Evolutionary conservation across 2,888 invertebrate species (phyloP), one percentile per base, ranked within the genome.

Genomic region (Clepsis dumicolana): DNA sequence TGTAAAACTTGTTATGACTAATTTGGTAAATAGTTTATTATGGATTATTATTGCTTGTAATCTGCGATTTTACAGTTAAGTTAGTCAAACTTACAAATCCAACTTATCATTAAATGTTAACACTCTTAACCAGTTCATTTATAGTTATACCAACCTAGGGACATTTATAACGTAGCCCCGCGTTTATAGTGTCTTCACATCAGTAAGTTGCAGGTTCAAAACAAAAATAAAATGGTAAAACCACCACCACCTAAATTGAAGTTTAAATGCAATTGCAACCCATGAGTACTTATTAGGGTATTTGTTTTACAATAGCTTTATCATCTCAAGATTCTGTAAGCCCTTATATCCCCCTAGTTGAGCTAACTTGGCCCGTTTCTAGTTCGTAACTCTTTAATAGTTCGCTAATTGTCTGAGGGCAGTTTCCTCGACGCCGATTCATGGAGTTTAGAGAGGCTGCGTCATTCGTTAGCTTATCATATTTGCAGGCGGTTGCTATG

Each of bases 391-490:
- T 73, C 70, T 71, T 66, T 71, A 74, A 72, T 74, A 74, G 72
- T 70, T 73, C 66, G 70, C 73, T 79, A 80, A 79, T 81, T 78
- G 75, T 70, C 70, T 65, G 67, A 69, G 72, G 71, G 71, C 72
- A 71, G 74, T 73, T 77, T 75, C 76, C 74, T 74, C 64, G 71
- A 74, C 73, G 74, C 65, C 65, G 71, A 71, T 68, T 72, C 72
- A 68, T 71, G 67, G 70, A 71, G 70, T 71, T 70, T 66, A 70
- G 66, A n/a, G 61, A 44, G 71, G 70, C 77, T 76, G 73, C 79
- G 76, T 80, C 77, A 79, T 48, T 68, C n/a, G 29, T 70, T 57
- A 62, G 57, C 60, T 62, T 63, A 67, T 65, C 64, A 48, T 60
- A 25, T 53, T 71, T 70, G 12, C 66, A 73, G 56, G 50, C 53